These are phyloP conservation scores for Tetrax tetrax DNA, from an alignment of 2,113 vertebrate genomes.

Conservation along the genomic window DNA sequence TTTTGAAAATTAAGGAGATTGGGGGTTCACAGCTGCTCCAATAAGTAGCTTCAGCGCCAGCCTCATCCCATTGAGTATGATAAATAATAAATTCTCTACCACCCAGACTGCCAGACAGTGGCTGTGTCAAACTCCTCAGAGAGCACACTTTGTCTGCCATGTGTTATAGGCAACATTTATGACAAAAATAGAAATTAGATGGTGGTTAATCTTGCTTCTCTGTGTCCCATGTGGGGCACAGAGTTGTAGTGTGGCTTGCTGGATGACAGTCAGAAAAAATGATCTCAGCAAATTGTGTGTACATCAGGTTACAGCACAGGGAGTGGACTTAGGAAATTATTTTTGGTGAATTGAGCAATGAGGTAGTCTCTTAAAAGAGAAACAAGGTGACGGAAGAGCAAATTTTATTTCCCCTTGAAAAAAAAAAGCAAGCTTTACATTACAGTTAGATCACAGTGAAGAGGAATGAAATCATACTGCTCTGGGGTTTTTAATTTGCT, in stretches of 20 bases:
- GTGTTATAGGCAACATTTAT: constrained; percentile 68
- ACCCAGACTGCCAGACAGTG: constrained; percentile 73
- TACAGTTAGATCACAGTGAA: constrained; percentile 41
- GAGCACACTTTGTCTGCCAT: constrained; percentile 72
- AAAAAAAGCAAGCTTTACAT: constrained; percentile 4
- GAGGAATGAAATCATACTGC: constrained; percentile 42
- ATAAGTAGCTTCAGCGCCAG: constrained; percentile 59
- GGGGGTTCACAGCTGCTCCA: constrained; percentile 74
- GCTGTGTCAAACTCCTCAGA: constrained; percentile 68
- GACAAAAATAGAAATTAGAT: constrained; percentile 70
- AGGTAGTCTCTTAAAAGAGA: constrained; percentile 54
- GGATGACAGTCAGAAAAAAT: constrained; percentile 65
- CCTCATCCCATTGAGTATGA: constrained; percentile 71
- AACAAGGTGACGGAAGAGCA: constrained; percentile 51
- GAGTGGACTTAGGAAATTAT: constrained; percentile 55
- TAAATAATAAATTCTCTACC: constrained; percentile 76
- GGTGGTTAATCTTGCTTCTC: constrained; percentile 64
- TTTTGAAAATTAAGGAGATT: constrained; percentile 75
- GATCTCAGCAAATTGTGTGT: constrained; percentile 47
- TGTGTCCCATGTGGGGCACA: constrained; percentile 51
- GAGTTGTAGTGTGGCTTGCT: constrained; percentile 31
- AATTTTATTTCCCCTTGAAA: constrained; percentile 31
- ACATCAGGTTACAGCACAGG: constrained; percentile 11
- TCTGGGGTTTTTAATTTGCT: constrained; percentile 65
- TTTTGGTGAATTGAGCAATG: constrained; percentile 56